phyloP scores from a whole-genome alignment of 2,888 invertebrate genomes.

The Amblyjoppa fuscipennis region DNA sequence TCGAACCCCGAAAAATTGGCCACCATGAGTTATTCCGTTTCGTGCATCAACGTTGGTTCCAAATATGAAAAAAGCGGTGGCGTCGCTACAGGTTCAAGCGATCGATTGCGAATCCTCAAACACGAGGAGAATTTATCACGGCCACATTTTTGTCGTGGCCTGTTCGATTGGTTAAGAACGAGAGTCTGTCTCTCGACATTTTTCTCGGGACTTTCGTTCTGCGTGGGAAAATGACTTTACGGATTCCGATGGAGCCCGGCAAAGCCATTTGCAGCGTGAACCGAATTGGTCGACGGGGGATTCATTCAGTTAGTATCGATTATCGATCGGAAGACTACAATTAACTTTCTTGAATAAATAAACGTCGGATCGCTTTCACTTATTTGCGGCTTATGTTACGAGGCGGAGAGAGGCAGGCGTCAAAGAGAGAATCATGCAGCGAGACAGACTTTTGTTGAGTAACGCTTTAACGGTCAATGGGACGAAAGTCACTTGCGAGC shows the following conservation, averaged over 20 bases:
- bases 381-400: not conserved
- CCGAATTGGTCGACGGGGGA: slow-evolving; percentile 17
- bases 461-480: not conserved
- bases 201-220: slow-evolving; percentile 39
- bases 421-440: slow-evolving; percentile 29
- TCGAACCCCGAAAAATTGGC: not conserved
- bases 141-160: slow-evolving; percentile 28
- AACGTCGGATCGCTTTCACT: slow-evolving; percentile 7
- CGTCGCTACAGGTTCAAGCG: no score
- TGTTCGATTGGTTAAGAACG: slow-evolving; percentile 56
- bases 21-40: not conserved
- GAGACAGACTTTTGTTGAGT: slow-evolving; percentile 2
- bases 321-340: slow-evolving; percentile 12
- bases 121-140: slow-evolving; percentile 27
- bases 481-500: not conserved
- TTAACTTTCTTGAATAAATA: slow-evolving; percentile 23
- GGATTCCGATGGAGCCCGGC: slow-evolving; percentile 13
- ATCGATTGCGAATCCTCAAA: not conserved
- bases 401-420: not conserved
- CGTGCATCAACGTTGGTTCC: not conserved
- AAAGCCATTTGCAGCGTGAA: slow-evolving; percentile 51
- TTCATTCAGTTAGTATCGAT: not conserved
- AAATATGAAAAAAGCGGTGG: not conserved
- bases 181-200: slow-evolving; percentile 37
- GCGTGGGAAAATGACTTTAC: slow-evolving; percentile 46